Conservation (phyloP, 2,797 vertebrate species). For the Galagoides demidoff region DNA sequence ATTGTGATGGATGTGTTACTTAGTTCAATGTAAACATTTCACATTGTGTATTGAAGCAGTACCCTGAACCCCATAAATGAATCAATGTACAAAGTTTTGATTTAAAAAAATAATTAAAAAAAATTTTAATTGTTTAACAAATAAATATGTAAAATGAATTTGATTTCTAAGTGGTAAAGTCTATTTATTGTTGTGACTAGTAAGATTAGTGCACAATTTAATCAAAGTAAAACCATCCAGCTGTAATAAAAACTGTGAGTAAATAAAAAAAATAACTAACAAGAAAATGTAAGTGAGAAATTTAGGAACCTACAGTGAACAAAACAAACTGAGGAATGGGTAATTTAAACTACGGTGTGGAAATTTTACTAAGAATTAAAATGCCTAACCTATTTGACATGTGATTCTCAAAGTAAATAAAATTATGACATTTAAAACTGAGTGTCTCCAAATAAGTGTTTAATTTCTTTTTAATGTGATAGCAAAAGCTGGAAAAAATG, state of each 20-base stretch:
- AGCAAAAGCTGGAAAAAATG: constrained; percentile 8
- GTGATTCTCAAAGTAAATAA: constrained; percentile 66
- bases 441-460: constrained; percentile 58
- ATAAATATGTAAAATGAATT: neutral
- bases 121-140: neutral
- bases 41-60: too few relatives aligned
- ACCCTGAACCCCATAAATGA: too few relatives aligned
- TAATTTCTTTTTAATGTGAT: constrained; percentile 73
- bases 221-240: neutral
- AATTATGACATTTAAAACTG: constrained; percentile 66
- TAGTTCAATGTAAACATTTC: too few relatives aligned
- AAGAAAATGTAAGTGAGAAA: neutral
- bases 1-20: too few relatives aligned
- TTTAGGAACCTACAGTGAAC: neutral
- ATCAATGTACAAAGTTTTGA: too few relatives aligned
- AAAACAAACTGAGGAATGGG: neutral
- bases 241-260: constrained; percentile 45
- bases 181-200: neutral
- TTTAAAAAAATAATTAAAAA: too few relatives aligned
- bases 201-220: neutral
- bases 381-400: constrained; percentile 34
- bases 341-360: neutral
- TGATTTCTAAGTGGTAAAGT: neutral
- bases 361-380: constrained; percentile 14
- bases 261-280: neutral